phyloP scores from a whole-genome alignment of 2,797 vertebrate genomes.

The Babyrousa celebensis region DNA sequence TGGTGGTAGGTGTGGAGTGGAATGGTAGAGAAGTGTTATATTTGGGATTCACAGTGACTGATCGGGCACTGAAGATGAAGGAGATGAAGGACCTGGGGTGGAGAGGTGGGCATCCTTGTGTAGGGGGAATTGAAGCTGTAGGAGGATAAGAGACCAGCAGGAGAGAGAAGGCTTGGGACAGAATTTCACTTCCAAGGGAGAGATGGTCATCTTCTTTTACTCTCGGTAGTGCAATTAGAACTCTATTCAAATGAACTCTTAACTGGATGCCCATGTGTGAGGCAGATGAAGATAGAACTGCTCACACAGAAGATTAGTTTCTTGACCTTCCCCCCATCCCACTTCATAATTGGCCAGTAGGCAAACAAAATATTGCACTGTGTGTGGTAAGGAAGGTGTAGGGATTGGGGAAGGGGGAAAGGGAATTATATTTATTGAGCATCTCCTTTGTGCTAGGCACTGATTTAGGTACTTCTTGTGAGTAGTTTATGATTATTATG shows the following conservation, averaged over 20 bases:
- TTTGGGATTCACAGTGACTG: not conserved
- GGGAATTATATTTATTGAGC: not conserved
- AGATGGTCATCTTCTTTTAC: not conserved
- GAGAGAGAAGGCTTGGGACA: not conserved
- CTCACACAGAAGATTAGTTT: not conserved
- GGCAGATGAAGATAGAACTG: conserved; percentile 9
- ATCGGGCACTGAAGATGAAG: not conserved
- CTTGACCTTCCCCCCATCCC: not conserved
- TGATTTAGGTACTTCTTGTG: not conserved
- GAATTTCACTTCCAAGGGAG: conserved; percentile 28
- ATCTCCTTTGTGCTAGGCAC: not conserved
- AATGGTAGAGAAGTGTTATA: not conserved
- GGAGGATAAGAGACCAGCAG: not conserved
- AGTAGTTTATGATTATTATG: conserved; percentile 13
- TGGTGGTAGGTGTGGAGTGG: not conserved
- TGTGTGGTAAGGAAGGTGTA: not conserved
- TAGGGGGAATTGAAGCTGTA: not conserved
- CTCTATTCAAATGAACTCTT: not conserved
- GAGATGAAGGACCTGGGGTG: not conserved
- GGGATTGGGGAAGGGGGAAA: not conserved
- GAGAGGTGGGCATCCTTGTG: not conserved
- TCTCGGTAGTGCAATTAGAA: not conserved
- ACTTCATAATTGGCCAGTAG: not conserved
- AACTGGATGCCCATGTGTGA: not conserved
- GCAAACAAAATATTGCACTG: not conserved